phyloP scores from a whole-genome alignment of 2,888 invertebrate species.

The Ferrisia virgata region DNA sequence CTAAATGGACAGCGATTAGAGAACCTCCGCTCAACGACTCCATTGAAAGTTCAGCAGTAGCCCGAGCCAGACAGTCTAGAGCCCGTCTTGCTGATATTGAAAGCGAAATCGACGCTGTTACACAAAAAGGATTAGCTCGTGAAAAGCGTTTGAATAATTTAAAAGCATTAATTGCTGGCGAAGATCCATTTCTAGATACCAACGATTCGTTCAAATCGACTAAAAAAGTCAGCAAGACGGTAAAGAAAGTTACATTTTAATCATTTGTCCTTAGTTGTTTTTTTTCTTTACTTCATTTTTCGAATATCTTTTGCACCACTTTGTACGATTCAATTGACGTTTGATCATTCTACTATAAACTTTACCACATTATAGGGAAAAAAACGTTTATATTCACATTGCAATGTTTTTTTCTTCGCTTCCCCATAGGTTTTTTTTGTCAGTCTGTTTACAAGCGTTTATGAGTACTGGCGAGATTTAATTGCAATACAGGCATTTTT shows the following conservation, averaged over 20 bases:
- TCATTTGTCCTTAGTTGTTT: neutral
- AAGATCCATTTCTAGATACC: constrained; percentile 50
- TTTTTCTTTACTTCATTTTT: neutral
- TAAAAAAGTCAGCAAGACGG: constrained; percentile 21
- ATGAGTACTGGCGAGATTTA: too few species aligned
- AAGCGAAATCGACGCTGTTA: constrained; percentile 70
- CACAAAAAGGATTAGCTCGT: constrained; percentile 65
- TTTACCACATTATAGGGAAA: neutral
- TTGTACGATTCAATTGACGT: neutral
- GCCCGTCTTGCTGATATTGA: constrained; percentile 70
- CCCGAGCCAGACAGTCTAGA: constrained; percentile 64
- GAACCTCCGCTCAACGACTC: constrained; percentile 53
- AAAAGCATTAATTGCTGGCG: constrained; percentile 66
- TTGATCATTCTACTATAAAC: neutral
- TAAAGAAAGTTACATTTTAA: constrained; percentile 37
- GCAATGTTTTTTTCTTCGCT: neutral
- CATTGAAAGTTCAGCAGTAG: constrained; percentile 59
- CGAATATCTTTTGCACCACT: neutral
- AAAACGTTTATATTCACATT: neutral
- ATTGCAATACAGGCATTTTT: neutral
- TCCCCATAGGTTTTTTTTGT: neutral
- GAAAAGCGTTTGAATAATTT: constrained; percentile 70
- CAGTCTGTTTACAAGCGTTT: neutral
- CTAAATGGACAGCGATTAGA: constrained; percentile 62
- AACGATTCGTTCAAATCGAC: constrained; percentile 41